Base-by-base conservation (phyloP, 2,888 invertebrate species). In the Halocaridina rubra region DNA sequence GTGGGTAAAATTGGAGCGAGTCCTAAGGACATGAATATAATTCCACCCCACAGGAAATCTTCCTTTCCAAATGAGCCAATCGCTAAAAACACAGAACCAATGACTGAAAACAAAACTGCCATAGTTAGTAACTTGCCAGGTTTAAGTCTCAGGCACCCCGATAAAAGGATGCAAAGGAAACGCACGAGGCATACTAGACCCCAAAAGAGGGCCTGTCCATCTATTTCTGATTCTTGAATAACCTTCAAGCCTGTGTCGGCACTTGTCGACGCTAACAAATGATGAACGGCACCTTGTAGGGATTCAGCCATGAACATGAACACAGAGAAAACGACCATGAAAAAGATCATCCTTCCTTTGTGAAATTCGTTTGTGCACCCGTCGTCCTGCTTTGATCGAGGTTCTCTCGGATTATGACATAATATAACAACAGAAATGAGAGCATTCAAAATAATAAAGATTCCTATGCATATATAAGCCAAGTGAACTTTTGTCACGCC, bases 1-100 rank as follows among this genome's bases (percentile, higher is more conserved):
- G 91, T 90, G 0, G 91, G 91, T 78, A 91, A 91, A 5, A 91
- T 90, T 13, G 91, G 91, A 0, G 91, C 91, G 89, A 91, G 90
- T 19, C 91, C 91, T 0, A 91, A 86, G 5, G 91, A 91, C n/a
- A 91, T 88, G 2, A 90, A 85, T 8, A 90, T 88, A 0, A 91
- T 90, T 1, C 91, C 90, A 7, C 90, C 82, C 91, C 91, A 91
- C 67, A 91, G 33, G 29, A 86, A 88, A 75, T 88, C 87, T n/a
- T 82, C 72, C 39, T 84, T 86, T 8, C 78, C 86, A 8, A 74
- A 84, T 2, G 88, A 82, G 19, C 88, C 88, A 39, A 88, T 69
- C 16, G 76, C 74, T 61, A 88, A 27, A 61, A 86, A 86, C 10
- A 86, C 53, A 3, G 86, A 69, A 2, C 88, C 88, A 4, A 86